Evolutionary conservation across 1,140 invertebrate species (phyloP).

Genomic region (Chelonus insularis): DNA sequence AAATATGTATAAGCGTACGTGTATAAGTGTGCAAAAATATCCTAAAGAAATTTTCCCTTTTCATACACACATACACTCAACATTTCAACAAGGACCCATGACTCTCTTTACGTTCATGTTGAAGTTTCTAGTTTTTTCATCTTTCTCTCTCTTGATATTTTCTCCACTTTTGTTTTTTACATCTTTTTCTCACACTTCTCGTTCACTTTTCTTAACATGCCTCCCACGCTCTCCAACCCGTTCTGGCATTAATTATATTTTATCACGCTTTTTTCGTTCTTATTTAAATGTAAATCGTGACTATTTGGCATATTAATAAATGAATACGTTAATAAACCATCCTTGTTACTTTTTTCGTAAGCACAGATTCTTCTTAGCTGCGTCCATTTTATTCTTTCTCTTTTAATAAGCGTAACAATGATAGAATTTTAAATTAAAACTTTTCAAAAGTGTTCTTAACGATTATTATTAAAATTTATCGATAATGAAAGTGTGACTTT

Average conservation of each 20-base stretch:
- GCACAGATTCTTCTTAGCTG: not conserved
- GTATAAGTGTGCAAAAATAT: not conserved
- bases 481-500: too few relatives aligned
- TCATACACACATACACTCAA: slow-evolving; percentile 16
- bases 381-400: not conserved
- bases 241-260: slow-evolving; percentile 49
- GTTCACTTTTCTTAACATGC: slow-evolving; percentile 25
- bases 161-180: slow-evolving; percentile 11
- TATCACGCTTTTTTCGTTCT: slow-evolving; percentile 46
- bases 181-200: slow-evolving; percentile 7
- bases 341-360: slow-evolving; percentile 5
- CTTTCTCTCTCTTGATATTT: slow-evolving; percentile 2
- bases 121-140: slow-evolving; percentile 15
- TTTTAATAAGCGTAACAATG: not conserved
- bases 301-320: slow-evolving; percentile 20
- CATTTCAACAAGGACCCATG: not conserved
- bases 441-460: too few relatives aligned
- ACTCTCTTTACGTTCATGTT: slow-evolving; percentile 13
- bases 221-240: slow-evolving; percentile 26
- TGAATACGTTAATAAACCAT: slow-evolving; percentile 37
- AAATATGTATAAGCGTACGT: slow-evolving; percentile 5
- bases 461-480: not conserved
- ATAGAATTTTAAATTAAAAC: too few relatives aligned
- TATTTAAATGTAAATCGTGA: slow-evolving; percentile 44
- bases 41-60: not conserved